These are phyloP conservation scores for Epinotia demarniana DNA, from an alignment of 2,888 invertebrate genomes.

Conservation along the genomic window DNA sequence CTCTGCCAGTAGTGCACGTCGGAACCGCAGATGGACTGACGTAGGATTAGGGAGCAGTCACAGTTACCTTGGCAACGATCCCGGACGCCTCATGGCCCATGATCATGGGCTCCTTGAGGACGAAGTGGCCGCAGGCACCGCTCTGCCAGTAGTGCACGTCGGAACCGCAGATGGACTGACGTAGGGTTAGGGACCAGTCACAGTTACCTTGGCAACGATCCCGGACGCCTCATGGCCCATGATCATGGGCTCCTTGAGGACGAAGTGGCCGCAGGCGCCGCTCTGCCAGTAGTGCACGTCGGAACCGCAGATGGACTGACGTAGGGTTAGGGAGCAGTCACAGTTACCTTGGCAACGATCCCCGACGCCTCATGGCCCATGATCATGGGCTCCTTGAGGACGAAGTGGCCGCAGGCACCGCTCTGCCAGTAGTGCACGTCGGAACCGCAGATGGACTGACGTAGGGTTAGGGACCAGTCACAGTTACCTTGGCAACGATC, in stretches of 20 bases:
- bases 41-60: no score
- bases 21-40: constrained; percentile 89
- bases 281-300: constrained; percentile 96
- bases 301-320: constrained; percentile 89
- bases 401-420: constrained; percentile 94
- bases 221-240: constrained; percentile 98
- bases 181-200: no score
- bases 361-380: constrained; percentile 98
- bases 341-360: constrained; percentile 87
- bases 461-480: no score
- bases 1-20: constrained; percentile 96
- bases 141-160: constrained; percentile 96
- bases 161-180: constrained; percentile 89
- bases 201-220: constrained; percentile 87
- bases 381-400: constrained; percentile 95
- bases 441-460: constrained; percentile 89
- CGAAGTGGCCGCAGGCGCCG: constrained; percentile 94
- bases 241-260: constrained; percentile 95
- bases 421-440: constrained; percentile 96
- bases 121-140: constrained; percentile 94
- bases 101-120: constrained; percentile 95
- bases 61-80: constrained; percentile 87
- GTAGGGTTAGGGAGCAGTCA: no score
- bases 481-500: constrained; percentile 87
- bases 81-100: constrained; percentile 98